These are phyloP conservation scores for Calliopsis andreniformis DNA, from an alignment of 1,140 invertebrate genomes.

Conservation along the genomic window DNA sequence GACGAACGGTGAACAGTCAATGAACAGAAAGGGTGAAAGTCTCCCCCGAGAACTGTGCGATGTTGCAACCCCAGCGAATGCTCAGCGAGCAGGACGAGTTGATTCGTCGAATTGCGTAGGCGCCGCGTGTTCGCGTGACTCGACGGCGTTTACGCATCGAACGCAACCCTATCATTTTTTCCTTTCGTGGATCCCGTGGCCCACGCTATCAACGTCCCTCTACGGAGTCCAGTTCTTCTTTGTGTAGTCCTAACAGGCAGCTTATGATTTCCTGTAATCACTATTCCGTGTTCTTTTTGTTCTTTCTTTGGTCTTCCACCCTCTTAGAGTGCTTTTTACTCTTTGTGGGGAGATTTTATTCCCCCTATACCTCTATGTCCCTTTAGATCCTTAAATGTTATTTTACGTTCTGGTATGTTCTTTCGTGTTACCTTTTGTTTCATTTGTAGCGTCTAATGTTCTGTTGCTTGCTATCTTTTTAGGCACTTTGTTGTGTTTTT, in stretches of 20 bases:
- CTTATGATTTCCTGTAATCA: conserved; percentile 58
- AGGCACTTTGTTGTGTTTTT: no score
- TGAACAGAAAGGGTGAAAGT: conserved; percentile 12
- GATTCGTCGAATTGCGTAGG: conserved; percentile 61
- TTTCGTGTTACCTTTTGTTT: no score
- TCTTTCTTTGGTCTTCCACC: background rate
- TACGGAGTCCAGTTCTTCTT: conserved; percentile 11
- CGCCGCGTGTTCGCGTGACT: conserved; percentile 62
- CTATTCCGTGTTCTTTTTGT: conserved; percentile 21
- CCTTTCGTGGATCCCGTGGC: conserved; percentile 57
- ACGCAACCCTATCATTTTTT: conserved; percentile 68
- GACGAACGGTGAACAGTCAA: conserved; percentile 42
- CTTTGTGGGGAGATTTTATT: conserved; percentile 4
- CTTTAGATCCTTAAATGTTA: no score
- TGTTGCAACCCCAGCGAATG: conserved; percentile 32
- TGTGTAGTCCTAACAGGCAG: conserved; percentile 17
- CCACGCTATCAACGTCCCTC: conserved; percentile 49
- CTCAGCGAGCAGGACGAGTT: conserved; percentile 24
- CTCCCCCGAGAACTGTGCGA: conserved; percentile 18
- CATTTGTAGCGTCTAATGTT: no score
- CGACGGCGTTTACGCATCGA: conserved; percentile 59
- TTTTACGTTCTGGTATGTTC: no score
- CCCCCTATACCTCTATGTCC: background rate
- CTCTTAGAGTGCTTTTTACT: conserved; percentile 10
- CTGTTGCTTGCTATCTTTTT: no score